Evolutionary conservation across 2,113 vertebrate species (phyloP).

Genomic region (Oxyruncus cristatus): DNA sequence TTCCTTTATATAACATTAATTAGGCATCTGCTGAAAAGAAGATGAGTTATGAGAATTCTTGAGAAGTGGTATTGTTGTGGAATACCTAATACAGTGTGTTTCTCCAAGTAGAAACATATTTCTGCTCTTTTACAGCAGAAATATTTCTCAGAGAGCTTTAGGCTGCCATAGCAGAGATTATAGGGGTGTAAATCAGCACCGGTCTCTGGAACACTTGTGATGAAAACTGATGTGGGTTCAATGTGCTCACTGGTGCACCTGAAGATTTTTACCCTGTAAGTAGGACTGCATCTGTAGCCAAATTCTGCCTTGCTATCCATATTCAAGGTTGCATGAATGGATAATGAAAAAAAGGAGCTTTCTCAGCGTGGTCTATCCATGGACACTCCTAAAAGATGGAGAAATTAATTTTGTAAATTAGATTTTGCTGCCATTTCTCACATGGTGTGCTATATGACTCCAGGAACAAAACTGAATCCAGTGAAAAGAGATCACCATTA

Average conservation of each 20-base stretch:
- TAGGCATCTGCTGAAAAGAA: slow-evolving; percentile 7
- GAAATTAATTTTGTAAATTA: neutral
- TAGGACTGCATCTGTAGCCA: neutral
- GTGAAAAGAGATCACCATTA: neutral
- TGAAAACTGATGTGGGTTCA: neutral
- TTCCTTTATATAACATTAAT: neutral
- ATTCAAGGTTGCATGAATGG: neutral
- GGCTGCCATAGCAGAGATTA: neutral
- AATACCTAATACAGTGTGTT: neutral
- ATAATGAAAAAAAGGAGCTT: neutral
- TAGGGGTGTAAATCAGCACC: neutral
- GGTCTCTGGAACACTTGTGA: neutral
- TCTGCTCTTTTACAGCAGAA: neutral
- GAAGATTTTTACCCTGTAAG: neutral
- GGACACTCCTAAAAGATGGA: neutral
- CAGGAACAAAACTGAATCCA: neutral
- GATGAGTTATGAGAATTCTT: neutral
- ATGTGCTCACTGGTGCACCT: neutral
- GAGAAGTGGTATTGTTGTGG: neutral
- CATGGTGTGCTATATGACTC: neutral
- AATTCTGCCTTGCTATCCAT: neutral
- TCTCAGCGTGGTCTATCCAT: neutral
- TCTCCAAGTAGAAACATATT: neutral
- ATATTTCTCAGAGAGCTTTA: neutral
- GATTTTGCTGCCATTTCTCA: neutral